Evolutionary conservation across 2,888 invertebrate genomes (phyloP), one percentile per base, ranked within the genome.

Genomic region (Sycophila texana): DNA sequence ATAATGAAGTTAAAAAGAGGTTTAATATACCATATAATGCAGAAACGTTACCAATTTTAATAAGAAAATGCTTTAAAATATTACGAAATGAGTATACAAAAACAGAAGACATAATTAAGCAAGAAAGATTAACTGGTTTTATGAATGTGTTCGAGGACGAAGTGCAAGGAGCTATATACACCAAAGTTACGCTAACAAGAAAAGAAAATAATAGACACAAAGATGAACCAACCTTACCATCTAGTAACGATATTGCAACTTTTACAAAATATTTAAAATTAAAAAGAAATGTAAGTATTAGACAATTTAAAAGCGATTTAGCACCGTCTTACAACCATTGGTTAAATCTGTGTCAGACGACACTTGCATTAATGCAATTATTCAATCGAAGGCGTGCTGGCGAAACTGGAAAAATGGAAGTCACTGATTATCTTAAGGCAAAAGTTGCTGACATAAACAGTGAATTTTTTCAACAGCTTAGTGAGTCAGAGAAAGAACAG

Each of bases 21-120:
- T 74, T 74, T 66, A 2, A 4, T 10, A 58, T 66, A 4, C 13
- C 20, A 14, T 74, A 74, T n/a, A 74, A 74, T 22, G 74, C 57
- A 3, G 74, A 57, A 57, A 66, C 66, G 2, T 20, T 65, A 2
- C 65, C 65, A 4, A 47, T 65, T 3, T 2, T 74, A 2, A 3
- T 74, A 0, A 16, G 66, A 20, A 74, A 66, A 58, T 66, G 65
- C 49, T 39, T 65, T 14, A 57, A 47, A 66, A 74, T 74, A 47
- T 57, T 74, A 5, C 57, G 39, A 55, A 20, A 13, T 13, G 53
- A 74, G 7, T 74, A 20, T 14, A 39, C 30, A 5, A n/a, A 55
- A 12, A 22, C 5, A 3, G 61, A 51, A 65, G 26, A 63, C 7
- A 26, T 22, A 16, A n/a, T 55, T 4, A 65, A 18, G 3, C 7